These are phyloP conservation scores for Amblyopsis hoosieri DNA, from an alignment of 2,797 vertebrate species.

Conservation along the genomic window DNA sequence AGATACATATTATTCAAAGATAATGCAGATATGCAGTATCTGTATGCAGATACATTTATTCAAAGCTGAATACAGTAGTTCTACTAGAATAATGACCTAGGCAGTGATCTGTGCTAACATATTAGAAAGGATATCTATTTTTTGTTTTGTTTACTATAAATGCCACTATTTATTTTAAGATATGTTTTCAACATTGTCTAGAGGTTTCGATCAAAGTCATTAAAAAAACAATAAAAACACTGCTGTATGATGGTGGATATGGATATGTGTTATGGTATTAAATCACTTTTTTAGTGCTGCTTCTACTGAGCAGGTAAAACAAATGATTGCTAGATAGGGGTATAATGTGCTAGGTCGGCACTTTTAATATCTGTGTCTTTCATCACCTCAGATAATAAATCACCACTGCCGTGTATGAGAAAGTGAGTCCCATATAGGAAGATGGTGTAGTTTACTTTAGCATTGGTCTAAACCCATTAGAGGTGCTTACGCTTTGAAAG, in stretches of 20 bases:
- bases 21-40: too few species aligned
- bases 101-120: neutral
- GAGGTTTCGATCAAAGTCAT: too few species aligned
- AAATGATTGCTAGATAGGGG: slow-evolving; percentile 41
- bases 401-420: slow-evolving; percentile 61
- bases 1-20: too few species aligned
- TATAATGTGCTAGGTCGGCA: slow-evolving; percentile 55
- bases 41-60: too few species aligned
- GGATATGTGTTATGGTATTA: slow-evolving; percentile 13
- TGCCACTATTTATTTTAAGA: too few species aligned
- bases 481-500: slow-evolving; percentile 37
- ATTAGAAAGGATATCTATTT: too few species aligned
- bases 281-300: slow-evolving; percentile 16
- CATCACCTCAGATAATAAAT: slow-evolving; percentile 68
- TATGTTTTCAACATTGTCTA: too few species aligned
- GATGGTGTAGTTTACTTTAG: slow-evolving; percentile 32
- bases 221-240: neutral
- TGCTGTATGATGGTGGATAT: slow-evolving; percentile 1
- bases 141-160: too few species aligned
- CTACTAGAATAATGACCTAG: too few species aligned
- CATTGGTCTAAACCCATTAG: slow-evolving; percentile 42
- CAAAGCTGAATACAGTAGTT: too few species aligned
- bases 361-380: slow-evolving; percentile 61
- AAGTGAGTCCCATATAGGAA: slow-evolving; percentile 54
- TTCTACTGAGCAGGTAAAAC: slow-evolving; percentile 55